Evolutionary conservation across 2,113 vertebrate genomes (phyloP), one percentile per base, ranked within the genome.

Genomic region (Chloebia gouldiae): DNA sequence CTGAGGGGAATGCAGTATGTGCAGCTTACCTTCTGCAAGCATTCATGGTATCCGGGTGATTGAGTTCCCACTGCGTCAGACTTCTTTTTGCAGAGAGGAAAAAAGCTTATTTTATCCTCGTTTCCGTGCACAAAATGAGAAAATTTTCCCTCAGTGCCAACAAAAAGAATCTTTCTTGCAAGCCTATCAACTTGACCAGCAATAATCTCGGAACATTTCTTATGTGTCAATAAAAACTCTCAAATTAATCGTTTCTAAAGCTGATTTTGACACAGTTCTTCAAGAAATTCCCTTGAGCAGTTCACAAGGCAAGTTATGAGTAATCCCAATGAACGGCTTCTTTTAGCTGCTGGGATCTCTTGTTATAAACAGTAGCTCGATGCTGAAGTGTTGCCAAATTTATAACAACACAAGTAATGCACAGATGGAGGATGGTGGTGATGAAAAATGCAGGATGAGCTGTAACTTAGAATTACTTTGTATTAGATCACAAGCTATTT

Each of bases 21-120:
- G 47, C 51, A 73, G 25, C 97, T 96, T 97, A 97, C 97, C 97
- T 97, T 42, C 97, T 96, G 50, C 86, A 96, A 61, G 75, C 91
- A 71, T 97, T 97, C 97, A 97, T 97, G 86, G 15, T 85, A 76
- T 35, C 77, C 56, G 63, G 39, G 35, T 66, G 75, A 65, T 9
- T 44, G 31, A 40, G 53, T 30, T 78, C 66, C 53, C 56, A 81
- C 28, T 69, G 81, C 16, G 56, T 75, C 65, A 61, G 51, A 66
- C 68, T 88, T 87, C 54, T 89, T 78, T 81, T 50, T 63, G 50
- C 33, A 44, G 66, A 77, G 31, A 60, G 35, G 44, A 57, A 61
- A 57, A 81, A 42, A 49, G 61, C 44, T 33, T 66, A 85, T 84
- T 89, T 68, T n/a, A 53, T 90, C 56, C n/a, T 69, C 19, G 17